Evolutionary conservation across 2,797 vertebrate genomes (phyloP), one percentile per base, ranked within the genome.

Genomic region (Megaceryle alcyon): DNA sequence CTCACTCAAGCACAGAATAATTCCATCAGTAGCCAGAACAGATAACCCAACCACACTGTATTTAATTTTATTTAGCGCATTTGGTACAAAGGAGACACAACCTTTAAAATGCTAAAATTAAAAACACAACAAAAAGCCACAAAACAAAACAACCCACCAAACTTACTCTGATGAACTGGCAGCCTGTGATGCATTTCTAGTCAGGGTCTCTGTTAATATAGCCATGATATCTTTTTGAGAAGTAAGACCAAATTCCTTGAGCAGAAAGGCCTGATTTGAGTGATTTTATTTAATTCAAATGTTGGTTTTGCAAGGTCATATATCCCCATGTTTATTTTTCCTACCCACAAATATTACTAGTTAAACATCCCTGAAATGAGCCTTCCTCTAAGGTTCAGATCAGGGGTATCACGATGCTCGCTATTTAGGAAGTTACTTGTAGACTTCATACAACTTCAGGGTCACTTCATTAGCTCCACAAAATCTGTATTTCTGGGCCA

Each of bases 281-380:
- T 90, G 57, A 86, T 92, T 95, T 70, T 63, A 92, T 94, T 94
- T 91, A 61, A 92, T 72, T 56, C 31, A 82, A 91, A 86, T 88
- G 31, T 14, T 88, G 53, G 14, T 63, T 84, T 80, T 73, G 54
- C 66, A 92, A 93, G 33, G 70, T 94, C 71, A 70, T 66, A 59
- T 66, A 75, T 87, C 20, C 25, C 43, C 82, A 44, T 37, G 43
- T 59, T 96, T 90, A 59, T 75, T 59, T 84, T 91, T 96, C 84
- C 61, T 88, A 86, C 35, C 81, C 70, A 75, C 73, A 87, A 86
- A 86, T 70, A 63, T 20, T 78, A 79, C 16, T 66, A 76, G 35
- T 80, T 86, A 71, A 61, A 94, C 86, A 86, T 6, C 3, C 66
- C 59, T 64, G 57, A 93, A 97, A 70, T 14, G 60, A 79, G 76